These are phyloP conservation scores for Ophion obscuratus DNA, from an alignment of 2,888 invertebrate species.

Conservation along the genomic window DNA sequence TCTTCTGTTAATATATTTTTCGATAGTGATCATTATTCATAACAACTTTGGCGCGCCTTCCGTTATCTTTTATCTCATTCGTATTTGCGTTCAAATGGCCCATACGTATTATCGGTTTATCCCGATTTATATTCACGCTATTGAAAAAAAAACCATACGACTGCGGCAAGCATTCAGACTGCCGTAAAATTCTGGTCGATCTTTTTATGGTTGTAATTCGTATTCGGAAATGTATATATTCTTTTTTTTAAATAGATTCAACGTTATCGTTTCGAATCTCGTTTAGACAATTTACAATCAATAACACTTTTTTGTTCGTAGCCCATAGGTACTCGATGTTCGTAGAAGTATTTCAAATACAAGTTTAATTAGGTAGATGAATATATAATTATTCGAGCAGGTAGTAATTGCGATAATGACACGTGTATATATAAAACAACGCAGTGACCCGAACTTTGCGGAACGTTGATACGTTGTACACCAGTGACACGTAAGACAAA, in stretches of 20 bases:
- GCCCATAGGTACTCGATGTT: constrained; percentile 31
- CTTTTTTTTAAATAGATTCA: not conserved
- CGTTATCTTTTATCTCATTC: not conserved
- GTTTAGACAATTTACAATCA: constrained; percentile 5
- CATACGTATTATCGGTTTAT: too few relatives aligned
- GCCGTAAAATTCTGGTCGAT: constrained; percentile 59
- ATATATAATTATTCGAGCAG: constrained; percentile 28
- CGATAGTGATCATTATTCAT: not conserved
- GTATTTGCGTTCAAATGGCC: not conserved
- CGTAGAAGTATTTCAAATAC: constrained; percentile 20
- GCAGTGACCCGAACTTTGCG: constrained; percentile 57
- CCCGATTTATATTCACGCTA: not conserved
- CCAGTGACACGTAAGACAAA: constrained; percentile 9
- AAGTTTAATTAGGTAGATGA: constrained; percentile 38
- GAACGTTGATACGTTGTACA: constrained; percentile 10
- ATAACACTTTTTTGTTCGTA: constrained; percentile 17
- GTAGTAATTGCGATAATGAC: constrained; percentile 11
- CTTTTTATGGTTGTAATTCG: constrained; percentile 12
- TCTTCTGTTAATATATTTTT: not conserved
- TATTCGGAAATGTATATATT: not conserved
- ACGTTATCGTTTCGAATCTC: not conserved
- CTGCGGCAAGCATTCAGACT: constrained; percentile 12
- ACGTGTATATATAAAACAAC: constrained; percentile 1
- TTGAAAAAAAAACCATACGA: not conserved
- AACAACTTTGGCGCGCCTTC: not conserved